Conservation (phyloP, 2,888 invertebrate species). For the Liodrosophila aerea region DNA sequence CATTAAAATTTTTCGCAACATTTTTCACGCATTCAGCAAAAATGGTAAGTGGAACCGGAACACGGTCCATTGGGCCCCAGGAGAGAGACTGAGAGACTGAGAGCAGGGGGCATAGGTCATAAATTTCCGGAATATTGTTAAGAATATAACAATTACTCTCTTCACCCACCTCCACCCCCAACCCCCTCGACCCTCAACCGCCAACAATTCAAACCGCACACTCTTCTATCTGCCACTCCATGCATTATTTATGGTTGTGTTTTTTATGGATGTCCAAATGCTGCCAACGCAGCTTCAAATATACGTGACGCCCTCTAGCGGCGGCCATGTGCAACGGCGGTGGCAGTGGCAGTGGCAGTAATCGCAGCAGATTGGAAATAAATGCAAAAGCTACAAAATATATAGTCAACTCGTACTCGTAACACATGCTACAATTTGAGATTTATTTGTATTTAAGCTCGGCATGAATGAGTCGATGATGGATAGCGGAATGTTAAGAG, state of each 20-base stretch:
- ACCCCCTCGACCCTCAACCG: not conserved
- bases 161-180: not conserved
- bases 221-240: constrained; percentile 10
- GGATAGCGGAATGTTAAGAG: not conserved
- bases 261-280: constrained; percentile 57
- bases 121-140: constrained; percentile 73
- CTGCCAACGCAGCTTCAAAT: constrained; percentile 39
- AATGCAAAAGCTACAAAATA: not conserved
- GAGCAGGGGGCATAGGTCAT: constrained; percentile 50
- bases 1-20: constrained; percentile 74
- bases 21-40: constrained; percentile 75
- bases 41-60: constrained; percentile 50
- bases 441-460: not conserved
- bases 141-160: constrained; percentile 71
- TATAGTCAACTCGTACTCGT: too few species aligned
- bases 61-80: constrained; percentile 35
- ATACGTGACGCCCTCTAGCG: constrained; percentile 33
- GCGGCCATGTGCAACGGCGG: constrained; percentile 14
- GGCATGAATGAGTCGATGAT: too few species aligned
- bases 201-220: not conserved
- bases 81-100: not conserved
- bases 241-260: constrained; percentile 50
- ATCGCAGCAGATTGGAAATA: constrained; percentile 2
- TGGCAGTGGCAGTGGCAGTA: constrained; percentile 1
- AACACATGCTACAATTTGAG: not conserved